phyloP scores from a whole-genome alignment of 2,797 vertebrate genomes.

The Trichosurus vulpecula region DNA sequence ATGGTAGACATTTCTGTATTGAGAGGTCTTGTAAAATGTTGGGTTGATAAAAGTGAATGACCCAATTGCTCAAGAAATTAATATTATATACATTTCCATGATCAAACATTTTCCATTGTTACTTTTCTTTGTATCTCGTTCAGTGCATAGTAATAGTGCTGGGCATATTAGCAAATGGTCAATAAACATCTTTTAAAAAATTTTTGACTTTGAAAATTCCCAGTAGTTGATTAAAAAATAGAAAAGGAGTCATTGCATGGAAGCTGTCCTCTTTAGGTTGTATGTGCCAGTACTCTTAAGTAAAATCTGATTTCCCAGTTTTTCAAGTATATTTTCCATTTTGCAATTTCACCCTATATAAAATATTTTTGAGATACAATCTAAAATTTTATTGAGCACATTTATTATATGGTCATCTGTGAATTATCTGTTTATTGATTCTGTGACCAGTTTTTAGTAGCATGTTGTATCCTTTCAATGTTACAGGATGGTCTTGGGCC shows the following conservation, averaged over 20 bases:
- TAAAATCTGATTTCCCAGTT: neutral
- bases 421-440: conserved; percentile 27
- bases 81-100: conserved; percentile 26
- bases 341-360: neutral
- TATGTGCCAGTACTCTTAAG: neutral
- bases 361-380: conserved; percentile 36
- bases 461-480: conserved; percentile 6
- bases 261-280: neutral
- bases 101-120: conserved; percentile 41
- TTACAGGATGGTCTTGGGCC: conserved; percentile 7
- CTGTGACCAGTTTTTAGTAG: conserved; percentile 31
- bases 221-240: neutral
- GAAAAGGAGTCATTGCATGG: neutral
- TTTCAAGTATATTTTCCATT: neutral
- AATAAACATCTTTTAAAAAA: neutral
- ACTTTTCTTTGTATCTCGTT: neutral
- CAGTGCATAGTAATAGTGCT: neutral
- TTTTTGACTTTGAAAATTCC: neutral
- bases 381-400: conserved; percentile 36
- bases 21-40: conserved; percentile 1
- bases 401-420: neutral
- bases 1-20: neutral
- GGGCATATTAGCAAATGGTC: neutral
- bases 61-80: conserved; percentile 37
- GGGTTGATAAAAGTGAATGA: conserved; percentile 39